Evolutionary conservation across 2,797 vertebrate species (phyloP).

Genomic region (Karalla daura): DNA sequence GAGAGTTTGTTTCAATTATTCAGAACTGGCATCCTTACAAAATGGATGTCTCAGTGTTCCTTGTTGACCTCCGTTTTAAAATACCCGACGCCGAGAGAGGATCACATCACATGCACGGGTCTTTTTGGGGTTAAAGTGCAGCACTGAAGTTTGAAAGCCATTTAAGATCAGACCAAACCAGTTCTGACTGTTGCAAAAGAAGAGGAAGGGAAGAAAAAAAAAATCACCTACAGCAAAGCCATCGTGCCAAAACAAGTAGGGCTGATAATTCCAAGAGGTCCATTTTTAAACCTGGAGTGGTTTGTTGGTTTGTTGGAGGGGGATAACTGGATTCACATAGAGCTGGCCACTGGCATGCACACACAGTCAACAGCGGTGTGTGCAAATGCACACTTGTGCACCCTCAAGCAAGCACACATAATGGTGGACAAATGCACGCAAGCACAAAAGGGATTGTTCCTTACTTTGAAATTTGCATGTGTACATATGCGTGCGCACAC

Average conservation of each 20-base stretch:
- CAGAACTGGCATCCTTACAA: constrained; percentile 6
- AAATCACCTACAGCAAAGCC: constrained; percentile 79
- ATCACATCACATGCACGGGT: constrained; percentile 23
- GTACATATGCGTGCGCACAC: constrained; percentile 2
- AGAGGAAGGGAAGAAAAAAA: constrained; percentile 17
- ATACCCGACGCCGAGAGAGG: constrained; percentile 17
- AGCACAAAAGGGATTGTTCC: constrained; percentile 6
- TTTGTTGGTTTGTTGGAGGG: constrained; percentile 78
- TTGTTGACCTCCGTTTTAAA: constrained; percentile 18
- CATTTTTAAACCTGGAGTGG: constrained; percentile 82
- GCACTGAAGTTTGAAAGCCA: constrained; percentile 36
- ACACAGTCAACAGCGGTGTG: constrained; percentile 41
- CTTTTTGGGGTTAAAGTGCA: constrained; percentile 35
- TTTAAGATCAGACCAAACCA: constrained; percentile 76
- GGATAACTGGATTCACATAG: constrained; percentile 77
- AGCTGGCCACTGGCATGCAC: constrained; percentile 58
- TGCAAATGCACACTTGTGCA: constrained; percentile 20
- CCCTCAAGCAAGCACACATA: background rate
- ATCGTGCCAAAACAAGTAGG: constrained; percentile 88
- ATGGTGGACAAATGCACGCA: background rate
- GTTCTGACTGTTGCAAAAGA: constrained; percentile 69
- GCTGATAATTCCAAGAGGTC: constrained; percentile 84
- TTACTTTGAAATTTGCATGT: constrained; percentile 2
- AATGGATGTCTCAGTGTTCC: constrained; percentile 33
- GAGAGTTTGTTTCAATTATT: constrained; percentile 26